phyloP scores from a whole-genome alignment of 2,113 vertebrate species.

The Phalacrocorax brasilianus region DNA sequence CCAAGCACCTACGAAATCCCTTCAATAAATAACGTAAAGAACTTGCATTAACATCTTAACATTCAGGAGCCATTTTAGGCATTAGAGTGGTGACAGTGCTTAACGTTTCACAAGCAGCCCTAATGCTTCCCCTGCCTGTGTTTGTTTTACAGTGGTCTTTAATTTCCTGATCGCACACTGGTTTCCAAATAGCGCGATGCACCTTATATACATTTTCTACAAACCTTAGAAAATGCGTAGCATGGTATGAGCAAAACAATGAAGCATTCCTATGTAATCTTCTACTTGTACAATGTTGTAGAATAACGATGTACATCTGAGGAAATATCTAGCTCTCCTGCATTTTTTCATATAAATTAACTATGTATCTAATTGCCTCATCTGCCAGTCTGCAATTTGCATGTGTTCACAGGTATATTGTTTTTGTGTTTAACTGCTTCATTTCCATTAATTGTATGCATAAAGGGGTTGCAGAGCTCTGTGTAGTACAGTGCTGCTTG shows the following conservation, averaged over 20 bases:
- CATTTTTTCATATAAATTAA: constrained; percentile 17
- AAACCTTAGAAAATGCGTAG: neutral
- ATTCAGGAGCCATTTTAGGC: neutral
- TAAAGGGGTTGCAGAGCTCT: neutral
- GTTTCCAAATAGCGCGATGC: neutral
- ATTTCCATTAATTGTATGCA: constrained; percentile 24
- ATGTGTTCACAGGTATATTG: constrained; percentile 38
- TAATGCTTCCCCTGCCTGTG: neutral
- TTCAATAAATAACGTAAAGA: neutral
- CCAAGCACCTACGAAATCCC: neutral
- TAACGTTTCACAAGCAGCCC: neutral
- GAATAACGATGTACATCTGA: neutral
- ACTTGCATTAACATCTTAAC: neutral
- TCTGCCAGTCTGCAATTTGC: constrained; percentile 6
- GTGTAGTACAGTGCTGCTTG: neutral
- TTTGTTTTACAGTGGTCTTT: neutral
- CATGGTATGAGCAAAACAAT: neutral
- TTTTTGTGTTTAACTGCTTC: constrained; percentile 45
- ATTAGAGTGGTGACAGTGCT: neutral
- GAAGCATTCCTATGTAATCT: neutral
- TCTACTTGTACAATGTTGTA: neutral
- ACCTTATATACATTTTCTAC: neutral
- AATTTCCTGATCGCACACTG: neutral
- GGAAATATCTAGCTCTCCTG: neutral
- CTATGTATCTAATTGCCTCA: constrained; percentile 21